These are phyloP conservation scores for Platysteira castanea DNA, from an alignment of 2,113 vertebrate species.

Conservation along the genomic window DNA sequence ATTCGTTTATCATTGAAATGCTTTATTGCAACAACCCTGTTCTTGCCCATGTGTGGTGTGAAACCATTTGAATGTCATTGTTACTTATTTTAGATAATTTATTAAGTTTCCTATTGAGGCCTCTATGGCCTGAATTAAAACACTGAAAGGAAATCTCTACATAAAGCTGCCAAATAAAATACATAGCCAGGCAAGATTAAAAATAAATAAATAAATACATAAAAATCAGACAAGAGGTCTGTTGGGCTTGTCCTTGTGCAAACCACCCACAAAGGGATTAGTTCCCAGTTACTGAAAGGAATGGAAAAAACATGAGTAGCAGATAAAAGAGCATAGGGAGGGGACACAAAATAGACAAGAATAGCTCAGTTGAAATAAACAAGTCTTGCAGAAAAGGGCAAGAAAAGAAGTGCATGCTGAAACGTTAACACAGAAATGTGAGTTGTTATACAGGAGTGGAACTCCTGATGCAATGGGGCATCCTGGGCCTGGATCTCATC, in stretches of 20 bases:
- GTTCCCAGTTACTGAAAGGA: not conserved
- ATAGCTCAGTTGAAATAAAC: not conserved
- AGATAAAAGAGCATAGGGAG: not conserved
- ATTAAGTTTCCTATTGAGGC: not conserved
- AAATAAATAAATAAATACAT: not conserved
- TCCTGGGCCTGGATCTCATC: not conserved
- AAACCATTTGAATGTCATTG: not conserved
- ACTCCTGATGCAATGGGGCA: rapidly evolving
- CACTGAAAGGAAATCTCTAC: not conserved
- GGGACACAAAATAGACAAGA: not conserved
- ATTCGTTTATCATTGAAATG: not conserved
- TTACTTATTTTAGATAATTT: constrained; percentile 32
- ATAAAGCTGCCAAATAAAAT: constrained; percentile 18
- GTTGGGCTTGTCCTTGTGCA: not conserved
- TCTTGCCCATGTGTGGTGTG: not conserved
- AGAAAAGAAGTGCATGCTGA: not conserved
- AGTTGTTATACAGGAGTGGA: not conserved
- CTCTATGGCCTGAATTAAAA: not conserved
- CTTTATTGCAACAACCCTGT: not conserved
- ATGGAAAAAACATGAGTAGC: not conserved
- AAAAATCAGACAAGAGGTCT: not conserved
- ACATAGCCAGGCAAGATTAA: not conserved
- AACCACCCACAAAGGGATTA: constrained; percentile 19
- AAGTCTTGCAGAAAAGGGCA: not conserved
- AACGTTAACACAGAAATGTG: not conserved